Percentiles rank a stretch among this genome's conserved stretches.
phyloP scores from a whole-genome alignment of 2,888 invertebrate genomes.

The Leptogaster cylindrica region DNA sequence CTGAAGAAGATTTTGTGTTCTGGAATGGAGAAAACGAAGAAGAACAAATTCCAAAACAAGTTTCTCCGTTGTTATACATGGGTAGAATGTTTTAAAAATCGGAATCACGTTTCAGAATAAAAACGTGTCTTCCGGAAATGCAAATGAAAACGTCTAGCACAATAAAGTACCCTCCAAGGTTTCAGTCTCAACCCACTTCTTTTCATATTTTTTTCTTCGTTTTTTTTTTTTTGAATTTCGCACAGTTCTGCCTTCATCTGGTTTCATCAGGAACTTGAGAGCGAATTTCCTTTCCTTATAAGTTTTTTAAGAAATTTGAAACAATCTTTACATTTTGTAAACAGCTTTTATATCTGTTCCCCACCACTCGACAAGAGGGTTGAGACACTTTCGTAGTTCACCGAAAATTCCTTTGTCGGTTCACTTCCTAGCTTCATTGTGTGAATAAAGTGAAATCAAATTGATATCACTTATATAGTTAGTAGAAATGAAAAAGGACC shows the following conservation, averaged over 20 bases:
- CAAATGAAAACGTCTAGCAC: conserved; percentile 34
- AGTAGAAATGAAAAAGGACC: no score
- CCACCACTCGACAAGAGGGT: no score
- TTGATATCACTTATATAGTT: no score
- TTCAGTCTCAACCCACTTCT: conserved; percentile 7
- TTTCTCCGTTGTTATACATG: neutral
- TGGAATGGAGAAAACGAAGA: neutral
- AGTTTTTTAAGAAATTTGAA: no score
- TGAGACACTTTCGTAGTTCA: no score
- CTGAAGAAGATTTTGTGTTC: conserved; percentile 5
- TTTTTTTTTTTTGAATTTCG: conserved; percentile 6
- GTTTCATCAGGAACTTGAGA: conserved; percentile 19
- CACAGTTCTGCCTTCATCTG: conserved; percentile 31
- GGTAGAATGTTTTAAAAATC: conserved; percentile 12
- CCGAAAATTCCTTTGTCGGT: no score
- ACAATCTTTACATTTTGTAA: no score
- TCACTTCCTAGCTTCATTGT: no score
- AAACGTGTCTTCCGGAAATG: conserved; percentile 37
- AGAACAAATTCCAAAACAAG: neutral
- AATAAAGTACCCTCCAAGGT: conserved; percentile 12
- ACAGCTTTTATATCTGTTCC: no score
- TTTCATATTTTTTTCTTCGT: no score
- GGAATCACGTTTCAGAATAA: conserved; percentile 34
- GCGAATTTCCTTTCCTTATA: neutral
- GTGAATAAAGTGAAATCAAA: no score